Evolutionary conservation across 2,888 invertebrate species (phyloP).

Genomic region (Eugnorisma glareosa): DNA sequence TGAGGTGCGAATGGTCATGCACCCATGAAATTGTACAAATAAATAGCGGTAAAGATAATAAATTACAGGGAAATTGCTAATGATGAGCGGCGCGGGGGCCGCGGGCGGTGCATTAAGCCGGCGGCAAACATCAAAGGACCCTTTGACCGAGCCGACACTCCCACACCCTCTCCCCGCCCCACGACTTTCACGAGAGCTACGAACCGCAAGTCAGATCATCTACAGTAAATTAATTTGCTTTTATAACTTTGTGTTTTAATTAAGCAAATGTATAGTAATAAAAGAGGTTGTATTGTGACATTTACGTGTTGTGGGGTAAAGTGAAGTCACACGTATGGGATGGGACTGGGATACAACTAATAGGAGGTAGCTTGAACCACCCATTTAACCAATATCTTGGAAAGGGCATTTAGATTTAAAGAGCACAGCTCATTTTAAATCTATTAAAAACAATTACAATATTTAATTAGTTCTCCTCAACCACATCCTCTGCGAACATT

Average conservation of each 20-base stretch:
- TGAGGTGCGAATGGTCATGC: slow-evolving; percentile 77
- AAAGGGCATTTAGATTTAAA: neutral
- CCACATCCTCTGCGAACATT: neutral
- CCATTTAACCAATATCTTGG: neutral
- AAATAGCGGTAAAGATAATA: slow-evolving; percentile 90
- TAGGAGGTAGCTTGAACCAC: too few species aligned
- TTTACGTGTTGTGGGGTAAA: slow-evolving; percentile 4
- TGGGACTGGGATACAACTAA: neutral
- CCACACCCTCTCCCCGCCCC: slow-evolving; percentile 81
- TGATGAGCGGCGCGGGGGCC: slow-evolving; percentile 88
- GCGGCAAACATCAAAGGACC: slow-evolving; percentile 90
- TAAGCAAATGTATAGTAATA: slow-evolving; percentile 53
- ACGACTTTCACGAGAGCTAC: slow-evolving; percentile 70
- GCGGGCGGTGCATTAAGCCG: slow-evolving; percentile 91
- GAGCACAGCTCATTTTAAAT: neutral
- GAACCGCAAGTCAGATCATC: slow-evolving; percentile 66
- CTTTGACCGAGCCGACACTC: slow-evolving; percentile 90
- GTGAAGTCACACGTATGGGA: neutral
- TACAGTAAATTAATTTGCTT: slow-evolving; percentile 66
- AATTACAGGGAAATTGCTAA: slow-evolving; percentile 91
- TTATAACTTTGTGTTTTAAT: slow-evolving; percentile 62
- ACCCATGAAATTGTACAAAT: slow-evolving; percentile 88
- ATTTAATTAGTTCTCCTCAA: neutral
- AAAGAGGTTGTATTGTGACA: slow-evolving; percentile 15
- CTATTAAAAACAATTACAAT: neutral